These are phyloP conservation scores for Magallana angulata DNA, from an alignment of 1,140 invertebrate genomes.

Conservation along the genomic window DNA sequence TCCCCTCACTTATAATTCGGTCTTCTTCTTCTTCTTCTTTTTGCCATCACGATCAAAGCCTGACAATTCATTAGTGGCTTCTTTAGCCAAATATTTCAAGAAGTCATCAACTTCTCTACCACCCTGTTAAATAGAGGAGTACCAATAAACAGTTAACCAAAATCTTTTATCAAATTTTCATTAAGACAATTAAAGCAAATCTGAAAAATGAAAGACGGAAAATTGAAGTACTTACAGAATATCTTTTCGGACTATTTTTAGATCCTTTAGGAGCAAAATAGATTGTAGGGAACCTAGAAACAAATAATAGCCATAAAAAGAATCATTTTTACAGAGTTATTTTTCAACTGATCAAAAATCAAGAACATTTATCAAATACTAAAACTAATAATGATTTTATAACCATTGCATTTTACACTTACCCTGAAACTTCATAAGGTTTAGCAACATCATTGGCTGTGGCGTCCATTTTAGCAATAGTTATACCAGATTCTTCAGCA, in stretches of 20 bases:
- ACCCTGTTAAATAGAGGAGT: slow-evolving; percentile 83
- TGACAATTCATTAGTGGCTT: slow-evolving; percentile 93
- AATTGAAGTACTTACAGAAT: slow-evolving; percentile 85
- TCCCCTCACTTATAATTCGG: slow-evolving; percentile 55
- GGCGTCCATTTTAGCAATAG: slow-evolving; percentile 98
- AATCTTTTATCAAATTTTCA: no score
- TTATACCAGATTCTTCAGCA: slow-evolving; percentile 89
- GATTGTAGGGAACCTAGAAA: slow-evolving; percentile 95
- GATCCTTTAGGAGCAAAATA: slow-evolving; percentile 94
- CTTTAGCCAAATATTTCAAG: slow-evolving; percentile 96
- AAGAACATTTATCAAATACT: no score
- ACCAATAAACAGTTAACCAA: background rate
- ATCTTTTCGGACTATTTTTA: slow-evolving; percentile 91
- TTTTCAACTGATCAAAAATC: no score
- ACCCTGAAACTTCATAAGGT: slow-evolving; percentile 92
- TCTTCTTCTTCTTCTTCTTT: slow-evolving; percentile 83
- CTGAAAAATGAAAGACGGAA: no score
- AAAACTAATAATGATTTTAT: no score
- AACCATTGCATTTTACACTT: slow-evolving; percentile 55
- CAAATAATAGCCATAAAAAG: background rate
- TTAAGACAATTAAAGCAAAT: no score
- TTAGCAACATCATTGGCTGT: slow-evolving; percentile 98
- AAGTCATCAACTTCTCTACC: slow-evolving; percentile 97
- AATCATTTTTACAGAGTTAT: no score
- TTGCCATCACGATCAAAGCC: slow-evolving; percentile 94